phyloP scores from a whole-genome alignment of 2,888 invertebrate genomes.

The Leptarthrus brevirostris region DNA sequence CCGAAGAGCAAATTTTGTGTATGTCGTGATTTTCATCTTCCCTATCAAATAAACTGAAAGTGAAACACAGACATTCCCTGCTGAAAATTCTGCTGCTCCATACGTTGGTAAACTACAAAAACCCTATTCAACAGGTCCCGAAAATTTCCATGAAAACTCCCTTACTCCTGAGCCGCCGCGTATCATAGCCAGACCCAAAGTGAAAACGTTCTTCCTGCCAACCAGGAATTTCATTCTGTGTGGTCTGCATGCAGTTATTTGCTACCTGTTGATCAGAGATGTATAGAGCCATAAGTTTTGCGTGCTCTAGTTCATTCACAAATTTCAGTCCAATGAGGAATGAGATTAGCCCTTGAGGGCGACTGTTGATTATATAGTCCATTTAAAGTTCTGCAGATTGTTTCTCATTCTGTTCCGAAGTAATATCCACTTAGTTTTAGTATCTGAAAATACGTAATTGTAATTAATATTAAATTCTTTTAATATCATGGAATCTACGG shows the following conservation, averaged over 20 bases:
- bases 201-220: constrained; percentile 34
- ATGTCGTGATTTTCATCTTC: constrained; percentile 46
- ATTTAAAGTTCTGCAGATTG: too few species aligned
- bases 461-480: too few species aligned
- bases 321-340: constrained; percentile 16
- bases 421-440: too few species aligned
- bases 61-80: constrained; percentile 42
- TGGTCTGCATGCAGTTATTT: constrained; percentile 38
- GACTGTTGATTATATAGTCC: constrained; percentile 8
- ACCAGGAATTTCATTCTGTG: constrained; percentile 40
- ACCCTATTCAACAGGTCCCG: constrained; percentile 51
- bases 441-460: too few species aligned
- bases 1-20: constrained; percentile 39
- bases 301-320: constrained; percentile 41
- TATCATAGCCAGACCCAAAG: not conserved
- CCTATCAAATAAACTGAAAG: constrained; percentile 42
- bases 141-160: constrained; percentile 50
- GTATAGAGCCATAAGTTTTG: constrained; percentile 43
- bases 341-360: not conserved
- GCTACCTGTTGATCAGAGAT: constrained; percentile 47
- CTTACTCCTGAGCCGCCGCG: constrained; percentile 3
- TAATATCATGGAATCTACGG: too few species aligned
- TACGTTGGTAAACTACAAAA: constrained; percentile 40
- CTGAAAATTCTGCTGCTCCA: constrained; percentile 20
- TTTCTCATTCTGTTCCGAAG: too few species aligned